Percentiles rank a stretch among this genome's conserved stretches.
phyloP scores from a whole-genome alignment of 2,888 invertebrate genomes.

The Argyresthia albistria region DNA sequence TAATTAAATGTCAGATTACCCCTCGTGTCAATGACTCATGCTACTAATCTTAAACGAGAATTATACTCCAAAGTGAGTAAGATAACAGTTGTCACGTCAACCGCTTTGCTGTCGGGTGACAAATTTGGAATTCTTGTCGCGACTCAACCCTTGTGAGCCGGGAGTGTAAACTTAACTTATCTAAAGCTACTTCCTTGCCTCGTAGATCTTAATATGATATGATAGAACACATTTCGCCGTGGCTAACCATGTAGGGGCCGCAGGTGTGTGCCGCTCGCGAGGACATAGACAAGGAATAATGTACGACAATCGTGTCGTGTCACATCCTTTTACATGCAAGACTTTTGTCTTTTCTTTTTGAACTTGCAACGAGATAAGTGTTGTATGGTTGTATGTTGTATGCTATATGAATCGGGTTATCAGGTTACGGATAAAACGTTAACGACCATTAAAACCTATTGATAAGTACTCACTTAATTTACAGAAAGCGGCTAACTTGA shows the following conservation, averaged over 20 bases:
- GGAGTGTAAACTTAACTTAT: neutral
- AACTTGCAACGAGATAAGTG: neutral
- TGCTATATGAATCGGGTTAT: neutral
- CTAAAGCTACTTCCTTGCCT: neutral
- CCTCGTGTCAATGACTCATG: neutral
- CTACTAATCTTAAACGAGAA: neutral
- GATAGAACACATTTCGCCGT: neutral
- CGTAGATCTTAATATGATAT: neutral
- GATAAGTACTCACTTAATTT: no score
- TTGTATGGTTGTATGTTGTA: neutral
- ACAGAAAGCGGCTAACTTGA: no score
- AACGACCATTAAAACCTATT: neutral
- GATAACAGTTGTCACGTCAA: conserved; percentile 36
- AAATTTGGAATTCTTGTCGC: conserved; percentile 3
- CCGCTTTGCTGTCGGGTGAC: conserved; percentile 22
- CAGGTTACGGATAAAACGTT: neutral
- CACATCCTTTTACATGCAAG: neutral
- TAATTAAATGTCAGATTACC: neutral
- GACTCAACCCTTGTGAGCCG: neutral
- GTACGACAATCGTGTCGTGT: neutral
- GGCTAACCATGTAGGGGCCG: neutral
- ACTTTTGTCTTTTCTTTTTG: conserved; percentile 2
- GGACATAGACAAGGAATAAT: conserved; percentile 1
- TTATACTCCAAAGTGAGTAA: conserved; percentile 16
- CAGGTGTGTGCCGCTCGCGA: conserved; percentile 1